Evolutionary conservation across 2,797 vertebrate genomes (phyloP), one percentile per base, ranked within the genome.

Genomic region (Macrochelys suwanniensis): DNA sequence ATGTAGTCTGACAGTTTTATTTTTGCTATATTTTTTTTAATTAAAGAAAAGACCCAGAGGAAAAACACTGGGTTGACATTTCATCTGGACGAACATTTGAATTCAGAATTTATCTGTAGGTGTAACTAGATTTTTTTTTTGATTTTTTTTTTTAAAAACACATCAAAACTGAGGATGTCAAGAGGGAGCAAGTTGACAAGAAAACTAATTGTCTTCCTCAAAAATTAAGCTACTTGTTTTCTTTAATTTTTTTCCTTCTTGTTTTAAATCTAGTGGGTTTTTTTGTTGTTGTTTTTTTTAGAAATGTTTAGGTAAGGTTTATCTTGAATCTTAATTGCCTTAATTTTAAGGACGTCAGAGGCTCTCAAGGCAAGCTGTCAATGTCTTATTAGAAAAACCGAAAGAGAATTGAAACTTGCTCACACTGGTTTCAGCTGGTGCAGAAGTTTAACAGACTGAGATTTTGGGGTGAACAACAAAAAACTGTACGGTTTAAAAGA

Each of bases 291-390:
- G 98, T 16, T 96, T 97, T 97, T 98, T 98, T 98, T 91, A 99
- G 98, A 99, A 99, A 98, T 99, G 99, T 99, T 99, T 98, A 99
- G 97, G 98, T 98, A 99, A 98, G 98, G 98, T 99, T 99, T 99
- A 99, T 99, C 98, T 99, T 99, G 98, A 99, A 99, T 99, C 99
- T 99, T 99, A 99, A 99, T 99, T 99, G 99, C 99, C 99, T 99
- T 99, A 99, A 99, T 99, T 99, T 99, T 98, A 99, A 99, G 98
- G 99, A 99, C 98, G 98, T 98, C 98, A 98, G 98, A 99, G 98
- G 98, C 99, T 99, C 98, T 99, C 98, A 97, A 98, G 99, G 98
- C 98, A 99, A 97, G 98, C 98, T 98, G 98, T 99, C 98, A 99
- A 98, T 98, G 98, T 99, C 98, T 98, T 97, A 98, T 99, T 98